Conservation (phyloP, 2,888 invertebrate species). For the Epinotia nisella region DNA sequence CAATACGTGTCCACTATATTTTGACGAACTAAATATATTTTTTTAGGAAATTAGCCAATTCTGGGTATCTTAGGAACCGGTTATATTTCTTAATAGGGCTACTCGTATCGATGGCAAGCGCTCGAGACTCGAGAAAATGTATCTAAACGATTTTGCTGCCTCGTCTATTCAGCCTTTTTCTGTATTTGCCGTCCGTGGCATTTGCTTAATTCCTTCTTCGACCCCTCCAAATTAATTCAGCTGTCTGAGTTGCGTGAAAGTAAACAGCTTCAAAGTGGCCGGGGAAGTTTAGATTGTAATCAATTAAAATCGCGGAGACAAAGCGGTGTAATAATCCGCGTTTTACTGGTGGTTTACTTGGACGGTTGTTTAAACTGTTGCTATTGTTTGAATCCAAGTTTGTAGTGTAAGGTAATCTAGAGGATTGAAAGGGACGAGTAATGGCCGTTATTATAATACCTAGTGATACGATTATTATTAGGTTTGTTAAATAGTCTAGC, state of each 20-base stretch:
- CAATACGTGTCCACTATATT: too few species aligned
- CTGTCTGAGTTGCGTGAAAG: conserved; percentile 29
- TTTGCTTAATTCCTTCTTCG: conserved; percentile 20
- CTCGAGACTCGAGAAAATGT: conserved; percentile 1
- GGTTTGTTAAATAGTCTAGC: not conserved
- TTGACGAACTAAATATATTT: too few species aligned
- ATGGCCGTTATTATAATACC: not conserved
- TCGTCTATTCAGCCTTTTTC: not conserved
- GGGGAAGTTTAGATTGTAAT: conserved; percentile 65
- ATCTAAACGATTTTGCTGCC: not conserved
- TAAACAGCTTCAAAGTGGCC: conserved; percentile 49
- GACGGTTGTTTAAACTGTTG: conserved; percentile 32
- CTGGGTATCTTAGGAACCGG: not conserved
- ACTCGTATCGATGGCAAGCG: not conserved
- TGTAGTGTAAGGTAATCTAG: conserved; percentile 23
- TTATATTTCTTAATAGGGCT: not conserved
- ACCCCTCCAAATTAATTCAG: conserved; percentile 34
- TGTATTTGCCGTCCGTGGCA: conserved; percentile 8
- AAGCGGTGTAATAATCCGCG: conserved; percentile 57
- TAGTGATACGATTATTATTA: too few species aligned
- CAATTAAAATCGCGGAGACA: conserved; percentile 63
- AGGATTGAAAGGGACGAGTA: conserved; percentile 8
- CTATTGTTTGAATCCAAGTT: conserved; percentile 25
- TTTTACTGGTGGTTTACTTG: conserved; percentile 46
- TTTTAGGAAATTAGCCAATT: too few species aligned